Base-by-base conservation (phyloP, 2,888 invertebrate genomes). In the Drosophila cyrtoloma region DNA sequence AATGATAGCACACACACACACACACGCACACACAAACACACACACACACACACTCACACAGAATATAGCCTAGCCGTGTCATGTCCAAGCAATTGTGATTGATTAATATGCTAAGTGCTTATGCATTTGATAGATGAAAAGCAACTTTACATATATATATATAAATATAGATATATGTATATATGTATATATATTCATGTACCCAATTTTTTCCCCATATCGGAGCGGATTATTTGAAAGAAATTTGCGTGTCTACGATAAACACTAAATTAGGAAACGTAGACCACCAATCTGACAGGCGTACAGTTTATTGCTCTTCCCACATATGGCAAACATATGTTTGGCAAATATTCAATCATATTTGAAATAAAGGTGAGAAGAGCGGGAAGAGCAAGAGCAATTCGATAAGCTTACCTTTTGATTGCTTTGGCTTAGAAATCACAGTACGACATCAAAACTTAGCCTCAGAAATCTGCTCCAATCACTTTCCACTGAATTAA, bases 101-200 rank as follows among this genome's bases (percentile, higher is more conserved):
- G 79, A 81, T 81, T 81, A 77, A 68, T 39, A 60, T 61, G 68
- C 68, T 79, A 72, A 81, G 82, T 81, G 82, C 69, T 77, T 70
- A 55, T 61, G 64, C 59, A 63, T 74, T 52, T 79, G 82, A 78
- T 64, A 74, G 51, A 71, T 71, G 58, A 42, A 63, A 60, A 63
- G 9, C 22, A 35, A 52, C 10, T 30, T 26, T n/a, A 42, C 16
- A 35, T 35, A 16, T 5, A 5, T 5, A 12, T n/a, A n/a, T 2
- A 39, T 3, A 7, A 19, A 39, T 5, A 10, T n/a, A n/a, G 3
- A 10, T n/a, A 42, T 3, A 39, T 9, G 19, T 1, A 6, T 6
- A 39, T n/a, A 7, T 39, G 3, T 2, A 3, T 19, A 42, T 10
- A 10, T 42, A n/a, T 9, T 12, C 12, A 22, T 44, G 1, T 5